Conservation (phyloP, 2,888 invertebrate species). For the Crepidodera aurea region DNA sequence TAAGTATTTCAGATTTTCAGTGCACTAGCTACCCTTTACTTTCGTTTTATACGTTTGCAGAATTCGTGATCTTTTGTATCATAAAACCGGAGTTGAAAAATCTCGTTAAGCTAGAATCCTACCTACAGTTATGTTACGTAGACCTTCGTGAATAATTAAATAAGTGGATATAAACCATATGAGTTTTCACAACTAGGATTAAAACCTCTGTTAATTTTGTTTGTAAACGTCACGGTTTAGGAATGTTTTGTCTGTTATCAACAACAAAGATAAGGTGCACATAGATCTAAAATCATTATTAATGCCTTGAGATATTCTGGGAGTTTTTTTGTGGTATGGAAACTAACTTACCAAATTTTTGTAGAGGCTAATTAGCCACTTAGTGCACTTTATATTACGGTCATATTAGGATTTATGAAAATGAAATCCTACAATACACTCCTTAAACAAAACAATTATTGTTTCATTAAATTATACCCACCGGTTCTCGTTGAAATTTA, state of each 20-base stretch:
- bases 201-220: not conserved
- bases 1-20: not conserved
- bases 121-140: not conserved
- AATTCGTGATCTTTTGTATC: not conserved
- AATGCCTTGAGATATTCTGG: too few species aligned
- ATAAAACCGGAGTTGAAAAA: not conserved
- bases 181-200: conserved; percentile 3
- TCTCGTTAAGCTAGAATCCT: not conserved
- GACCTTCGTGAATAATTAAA: conserved; percentile 9
- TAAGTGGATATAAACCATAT: conserved; percentile 4
- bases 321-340: too few species aligned
- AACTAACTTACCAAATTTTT: too few species aligned
- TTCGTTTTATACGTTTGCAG: not conserved
- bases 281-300: not conserved
- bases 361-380: too few species aligned
- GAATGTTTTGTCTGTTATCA: conserved; percentile 11
- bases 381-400: too few species aligned
- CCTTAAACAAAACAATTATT: too few species aligned
- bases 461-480: too few species aligned
- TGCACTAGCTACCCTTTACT: not conserved
- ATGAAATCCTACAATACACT: too few species aligned
- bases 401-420: too few species aligned
- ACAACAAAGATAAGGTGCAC: conserved; percentile 8
- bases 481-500: too few species aligned
- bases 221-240: conserved; percentile 4